A percentile compares a stretch with the other conserved stretches of the same genome.
These are phyloP conservation scores for Hybos culiciformis DNA, from an alignment of 2,888 invertebrate species.

Conservation along the genomic window DNA sequence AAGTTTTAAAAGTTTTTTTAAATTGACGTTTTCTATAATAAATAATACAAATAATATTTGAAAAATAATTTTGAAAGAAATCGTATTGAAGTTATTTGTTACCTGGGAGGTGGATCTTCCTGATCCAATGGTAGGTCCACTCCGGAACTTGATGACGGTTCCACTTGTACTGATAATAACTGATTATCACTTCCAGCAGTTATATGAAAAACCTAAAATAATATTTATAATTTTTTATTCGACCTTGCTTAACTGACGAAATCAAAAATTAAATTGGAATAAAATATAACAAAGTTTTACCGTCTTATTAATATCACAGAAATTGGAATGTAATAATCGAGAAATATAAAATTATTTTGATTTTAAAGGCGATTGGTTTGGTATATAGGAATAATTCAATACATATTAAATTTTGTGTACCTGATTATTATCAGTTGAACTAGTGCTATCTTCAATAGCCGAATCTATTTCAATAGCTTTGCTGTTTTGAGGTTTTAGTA, in stretches of 20 bases:
- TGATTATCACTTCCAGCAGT: conserved; percentile 10
- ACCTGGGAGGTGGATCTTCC: conserved; percentile 14
- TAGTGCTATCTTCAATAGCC: conserved; percentile 12
- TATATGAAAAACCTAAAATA: conserved; percentile 14
- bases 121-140: conserved; percentile 15
- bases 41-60: conserved; percentile 1
- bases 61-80: background rate
- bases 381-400: background rate
- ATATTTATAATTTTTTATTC: background rate
- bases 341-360: no score
- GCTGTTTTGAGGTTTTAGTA: conserved; percentile 2
- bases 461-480: conserved; percentile 1
- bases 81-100: background rate
- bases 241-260: no score
- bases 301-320: no score
- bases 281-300: no score
- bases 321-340: no score
- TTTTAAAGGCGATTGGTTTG: no score
- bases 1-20: conserved; percentile 27
- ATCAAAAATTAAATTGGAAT: no score
- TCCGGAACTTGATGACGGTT: conserved; percentile 16
- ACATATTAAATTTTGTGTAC: conserved; percentile 2
- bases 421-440: conserved; percentile 15
- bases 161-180: conserved; percentile 13
- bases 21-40: conserved; percentile 19